These are phyloP conservation scores for Schizopygopsis malacanthus DNA, from an alignment of 2,797 vertebrate genomes.

Conservation along the genomic window DNA sequence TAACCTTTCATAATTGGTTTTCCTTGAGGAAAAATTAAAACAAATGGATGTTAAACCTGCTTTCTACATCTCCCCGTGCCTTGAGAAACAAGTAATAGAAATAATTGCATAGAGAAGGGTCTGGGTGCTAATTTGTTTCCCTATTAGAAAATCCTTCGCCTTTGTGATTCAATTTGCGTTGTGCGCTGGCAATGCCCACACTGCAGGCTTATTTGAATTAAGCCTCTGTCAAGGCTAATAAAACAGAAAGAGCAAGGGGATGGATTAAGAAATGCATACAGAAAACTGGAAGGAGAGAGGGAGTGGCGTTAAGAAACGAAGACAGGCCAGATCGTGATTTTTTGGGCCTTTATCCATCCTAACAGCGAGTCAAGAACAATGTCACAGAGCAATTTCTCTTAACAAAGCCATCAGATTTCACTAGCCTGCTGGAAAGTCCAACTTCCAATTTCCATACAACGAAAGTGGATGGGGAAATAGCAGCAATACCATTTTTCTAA, in stretches of 20 bases:
- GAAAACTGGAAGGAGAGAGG: conserved; percentile 57
- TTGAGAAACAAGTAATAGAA: conserved; percentile 64
- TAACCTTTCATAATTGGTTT: conserved; percentile 78
- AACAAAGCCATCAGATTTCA: conserved; percentile 11
- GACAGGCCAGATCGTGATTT: conserved; percentile 36
- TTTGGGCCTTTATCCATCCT: conserved; percentile 43
- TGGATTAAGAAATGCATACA: conserved; percentile 63
- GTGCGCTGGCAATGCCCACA: conserved; percentile 63
- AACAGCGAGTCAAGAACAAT: conserved; percentile 40
- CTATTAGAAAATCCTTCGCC: conserved; percentile 69
- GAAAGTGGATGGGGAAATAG: background rate
- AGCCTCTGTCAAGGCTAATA: conserved; percentile 72
- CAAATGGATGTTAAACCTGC: conserved; percentile 71
- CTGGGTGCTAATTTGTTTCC: conserved; percentile 72
- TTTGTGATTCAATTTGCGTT: conserved; percentile 68
- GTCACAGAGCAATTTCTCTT: background rate
- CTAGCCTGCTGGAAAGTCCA: conserved; percentile 17
- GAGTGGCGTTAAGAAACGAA: conserved; percentile 45
- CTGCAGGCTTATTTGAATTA: conserved; percentile 75
- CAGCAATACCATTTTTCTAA: background rate
- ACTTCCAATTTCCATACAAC: background rate
- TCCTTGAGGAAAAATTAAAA: conserved; percentile 74
- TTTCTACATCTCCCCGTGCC: conserved; percentile 59
- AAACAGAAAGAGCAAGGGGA: conserved; percentile 47
- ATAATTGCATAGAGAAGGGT: conserved; percentile 68